Evolutionary conservation across 2,888 invertebrate species (phyloP).

Genomic region (Rotaria socialis): DNA sequence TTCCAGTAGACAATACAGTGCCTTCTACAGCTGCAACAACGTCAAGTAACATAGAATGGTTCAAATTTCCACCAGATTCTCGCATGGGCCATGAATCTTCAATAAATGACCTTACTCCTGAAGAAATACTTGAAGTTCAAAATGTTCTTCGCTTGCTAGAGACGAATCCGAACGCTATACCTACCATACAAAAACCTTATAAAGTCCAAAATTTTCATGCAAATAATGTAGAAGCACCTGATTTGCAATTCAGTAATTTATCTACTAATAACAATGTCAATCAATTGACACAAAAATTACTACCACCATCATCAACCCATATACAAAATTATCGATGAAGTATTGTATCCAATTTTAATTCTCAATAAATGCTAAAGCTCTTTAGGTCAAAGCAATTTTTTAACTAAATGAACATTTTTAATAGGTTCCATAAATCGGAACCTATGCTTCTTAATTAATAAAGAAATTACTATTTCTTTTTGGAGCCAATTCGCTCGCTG

Average conservation of each 20-base stretch:
- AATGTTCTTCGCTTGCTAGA: neutral
- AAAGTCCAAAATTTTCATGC: too few species aligned
- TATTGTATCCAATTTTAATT: neutral
- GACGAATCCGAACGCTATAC: neutral
- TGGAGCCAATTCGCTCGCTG: too few species aligned
- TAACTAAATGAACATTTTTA: neutral
- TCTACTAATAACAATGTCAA: neutral
- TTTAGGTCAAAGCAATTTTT: neutral
- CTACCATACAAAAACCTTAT: neutral
- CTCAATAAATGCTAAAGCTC: neutral
- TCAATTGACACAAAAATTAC: neutral
- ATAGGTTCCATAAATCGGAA: neutral
- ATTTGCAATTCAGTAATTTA: neutral
- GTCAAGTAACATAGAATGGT: neutral
- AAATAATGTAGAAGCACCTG: neutral
- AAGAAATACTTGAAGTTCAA: neutral
- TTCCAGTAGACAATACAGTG: neutral
- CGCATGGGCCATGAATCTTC: neutral
- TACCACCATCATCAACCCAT: neutral
- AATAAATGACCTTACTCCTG: neutral
- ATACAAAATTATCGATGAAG: neutral
- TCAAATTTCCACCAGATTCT: too few species aligned
- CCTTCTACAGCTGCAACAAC: neutral
- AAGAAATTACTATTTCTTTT: too few species aligned
- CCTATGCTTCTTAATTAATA: neutral